Evolutionary conservation across 2,113 vertebrate species (phyloP), one percentile per base, ranked within the genome.

Genomic region (Alouatta palliata): DNA sequence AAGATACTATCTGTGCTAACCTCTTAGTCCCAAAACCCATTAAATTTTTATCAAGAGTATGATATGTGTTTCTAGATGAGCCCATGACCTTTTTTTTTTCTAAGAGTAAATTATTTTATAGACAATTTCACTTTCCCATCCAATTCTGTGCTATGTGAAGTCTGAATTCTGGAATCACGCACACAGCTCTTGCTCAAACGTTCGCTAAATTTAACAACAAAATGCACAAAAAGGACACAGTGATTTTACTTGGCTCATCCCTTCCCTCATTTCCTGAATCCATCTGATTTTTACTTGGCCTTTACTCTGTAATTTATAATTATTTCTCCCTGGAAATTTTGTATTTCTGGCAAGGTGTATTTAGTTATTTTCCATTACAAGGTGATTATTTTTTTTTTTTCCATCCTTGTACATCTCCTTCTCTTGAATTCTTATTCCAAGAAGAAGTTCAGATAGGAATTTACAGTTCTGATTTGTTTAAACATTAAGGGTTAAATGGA

Each of bases 231-330:
- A 49, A 77, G 68, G 52, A 75, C 8, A 85, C 58, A 94, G 43
- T 58, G 0, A 97, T 94, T 98, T 95, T 95, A 96, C 84, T 95
- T 96, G 54, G 40, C 85, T 30, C 90, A 43, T 90, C 40, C 68
- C 9, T 23, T 87, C 58, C 21, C 90, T 93, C 68, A 37, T 96
- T 97, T 98, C 85, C 61, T 96, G 37, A 87, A 16, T 96, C 70
- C 47, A 73, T 88, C 97, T 7, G 9, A 97, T 97, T 93, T 97
- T 43, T 58, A 5, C 35, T 94, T 97, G 94, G 71, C 66, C 96
- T 96, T 95, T 92, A 25, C 47, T 81, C 32, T 47, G 47, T 84
- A 30, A 35, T 90, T 95, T 37, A 87, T 37, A 94, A 54, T 83
- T 14, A 90, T 66, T 91, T 97, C 58, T 95, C 23, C 81, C 37